Evolutionary conservation across 92 coral and sea anemone species (phyloP).

Genomic region (Hydrozoanthus gracilis): DNA sequence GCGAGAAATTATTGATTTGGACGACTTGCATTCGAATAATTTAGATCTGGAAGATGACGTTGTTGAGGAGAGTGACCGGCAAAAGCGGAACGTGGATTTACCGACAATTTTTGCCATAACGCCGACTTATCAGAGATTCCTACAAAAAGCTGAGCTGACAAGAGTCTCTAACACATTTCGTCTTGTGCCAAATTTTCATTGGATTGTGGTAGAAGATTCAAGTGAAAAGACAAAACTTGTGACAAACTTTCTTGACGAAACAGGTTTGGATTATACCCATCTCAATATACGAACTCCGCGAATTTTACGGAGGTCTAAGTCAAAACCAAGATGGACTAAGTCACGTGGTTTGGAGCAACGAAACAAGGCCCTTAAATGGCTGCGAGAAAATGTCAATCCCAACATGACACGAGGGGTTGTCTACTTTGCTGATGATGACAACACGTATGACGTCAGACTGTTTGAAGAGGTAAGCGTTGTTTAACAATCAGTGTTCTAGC

Average conservation of each 20-base stretch:
- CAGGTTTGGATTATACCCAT: slow-evolving; percentile 79
- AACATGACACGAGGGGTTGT: slow-evolving; percentile 82
- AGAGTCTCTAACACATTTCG: slow-evolving; percentile 81
- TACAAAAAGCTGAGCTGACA: slow-evolving; percentile 91
- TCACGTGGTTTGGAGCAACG: slow-evolving; percentile 93
- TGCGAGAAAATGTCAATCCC: slow-evolving; percentile 70
- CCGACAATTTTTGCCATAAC: slow-evolving; percentile 89
- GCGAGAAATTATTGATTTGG: neutral
- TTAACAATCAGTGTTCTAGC: too few relatives aligned
- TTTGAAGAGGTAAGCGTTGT: slow-evolving; percentile 77
- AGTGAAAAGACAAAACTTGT: slow-evolving; percentile 74
- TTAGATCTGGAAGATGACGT: slow-evolving; percentile 18
- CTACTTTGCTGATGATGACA: slow-evolving; percentile 94
- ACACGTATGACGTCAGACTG: slow-evolving; percentile 80
- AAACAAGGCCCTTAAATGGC: slow-evolving; percentile 80
- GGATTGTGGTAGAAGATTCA: slow-evolving; percentile 93
- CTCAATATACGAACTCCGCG: slow-evolving; percentile 77
- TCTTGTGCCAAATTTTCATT: slow-evolving; percentile 82
- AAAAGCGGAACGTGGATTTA: slow-evolving; percentile 55
- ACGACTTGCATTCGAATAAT: slow-evolving; percentile 15
- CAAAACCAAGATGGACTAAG: slow-evolving; percentile 85
- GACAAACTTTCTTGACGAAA: slow-evolving; percentile 53
- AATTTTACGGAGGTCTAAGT: slow-evolving; percentile 61
- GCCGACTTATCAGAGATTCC: slow-evolving; percentile 83
- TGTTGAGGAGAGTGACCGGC: slow-evolving; percentile 13